Conservation (phyloP, 2,113 vertebrate genomes). For the Ctenodactylus gundi region DNA sequence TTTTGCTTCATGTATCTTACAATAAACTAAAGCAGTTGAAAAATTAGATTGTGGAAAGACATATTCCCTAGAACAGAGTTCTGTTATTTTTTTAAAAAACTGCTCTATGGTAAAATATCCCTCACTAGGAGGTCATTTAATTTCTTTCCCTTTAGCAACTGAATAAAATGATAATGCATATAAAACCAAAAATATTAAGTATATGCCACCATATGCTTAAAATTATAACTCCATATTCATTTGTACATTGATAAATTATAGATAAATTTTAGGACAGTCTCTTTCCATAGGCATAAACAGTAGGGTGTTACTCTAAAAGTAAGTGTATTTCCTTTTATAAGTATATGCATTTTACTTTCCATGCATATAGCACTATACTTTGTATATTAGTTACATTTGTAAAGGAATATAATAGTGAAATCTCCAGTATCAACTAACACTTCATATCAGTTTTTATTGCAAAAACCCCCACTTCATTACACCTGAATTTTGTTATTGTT, state of each 20-base stretch:
- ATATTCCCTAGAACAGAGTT: neutral
- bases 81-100: conserved; percentile 47
- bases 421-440: neutral
- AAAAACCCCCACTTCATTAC: conserved; percentile 1
- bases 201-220: conserved; percentile 22
- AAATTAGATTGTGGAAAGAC: conserved; percentile 10
- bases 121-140: conserved; percentile 21
- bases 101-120: conserved; percentile 27
- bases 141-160: conserved; percentile 32
- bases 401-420: neutral
- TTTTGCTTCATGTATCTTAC: conserved; percentile 13
- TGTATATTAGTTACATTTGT: neutral
- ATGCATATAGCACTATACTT: conserved; percentile 19
- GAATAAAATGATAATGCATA: conserved; percentile 45
- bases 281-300: neutral
- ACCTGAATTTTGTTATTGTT: conserved; percentile 30
- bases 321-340: conserved; percentile 28
- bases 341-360: neutral
- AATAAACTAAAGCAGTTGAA: conserved; percentile 26
- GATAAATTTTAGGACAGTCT: conserved; percentile 26
- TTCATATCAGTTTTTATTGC: neutral
- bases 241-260: neutral
- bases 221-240: conserved; percentile 18
- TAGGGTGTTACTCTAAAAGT: conserved; percentile 18
- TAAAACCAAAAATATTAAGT: conserved; percentile 34